Conservation (phyloP, 30 jellyfish, hydroid and myxozoan genomes). For the Hydractinia symbiolongicarpus region DNA sequence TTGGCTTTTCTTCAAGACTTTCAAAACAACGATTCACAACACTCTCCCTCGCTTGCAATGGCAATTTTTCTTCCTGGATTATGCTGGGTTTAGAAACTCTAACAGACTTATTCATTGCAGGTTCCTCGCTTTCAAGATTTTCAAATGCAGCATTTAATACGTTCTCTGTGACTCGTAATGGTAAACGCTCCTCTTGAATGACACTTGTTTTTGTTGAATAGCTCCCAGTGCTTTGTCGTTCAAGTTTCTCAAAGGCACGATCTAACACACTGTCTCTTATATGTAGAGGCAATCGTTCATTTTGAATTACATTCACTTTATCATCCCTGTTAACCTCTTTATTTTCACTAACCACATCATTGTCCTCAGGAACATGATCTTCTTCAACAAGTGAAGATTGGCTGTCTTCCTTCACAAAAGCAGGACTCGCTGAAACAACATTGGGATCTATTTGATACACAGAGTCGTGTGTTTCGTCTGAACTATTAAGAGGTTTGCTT, state of each 20-base stretch:
- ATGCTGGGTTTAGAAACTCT: not conserved
- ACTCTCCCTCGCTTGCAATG: conserved; percentile 1
- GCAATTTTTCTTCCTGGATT: not conserved
- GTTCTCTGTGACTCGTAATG: too few species aligned
- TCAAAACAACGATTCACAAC: conserved; percentile 3
- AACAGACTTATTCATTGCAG: too few species aligned
- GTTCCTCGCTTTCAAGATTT: too few species aligned
- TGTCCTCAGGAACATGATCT: not conserved
- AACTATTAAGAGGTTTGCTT: too few species aligned
- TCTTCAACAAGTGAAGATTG: too few species aligned
- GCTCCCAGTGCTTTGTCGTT: not conserved
- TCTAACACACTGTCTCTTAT: not conserved
- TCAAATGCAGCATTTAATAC: too few species aligned
- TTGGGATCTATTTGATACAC: too few species aligned
- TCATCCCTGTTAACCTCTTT: not conserved
- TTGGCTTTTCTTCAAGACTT: not conserved
- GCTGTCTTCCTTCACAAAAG: too few species aligned
- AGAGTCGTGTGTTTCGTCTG: too few species aligned
- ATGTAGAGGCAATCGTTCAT: not conserved
- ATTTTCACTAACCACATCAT: not conserved
- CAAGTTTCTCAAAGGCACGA: conserved; percentile 8
- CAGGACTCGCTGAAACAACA: too few species aligned
- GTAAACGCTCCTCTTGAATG: too few species aligned
- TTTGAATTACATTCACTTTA: not conserved
- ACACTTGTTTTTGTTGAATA: not conserved